These are phyloP conservation scores for Sus cebifrons DNA, from an alignment of 2,797 vertebrate genomes.

Conservation along the genomic window DNA sequence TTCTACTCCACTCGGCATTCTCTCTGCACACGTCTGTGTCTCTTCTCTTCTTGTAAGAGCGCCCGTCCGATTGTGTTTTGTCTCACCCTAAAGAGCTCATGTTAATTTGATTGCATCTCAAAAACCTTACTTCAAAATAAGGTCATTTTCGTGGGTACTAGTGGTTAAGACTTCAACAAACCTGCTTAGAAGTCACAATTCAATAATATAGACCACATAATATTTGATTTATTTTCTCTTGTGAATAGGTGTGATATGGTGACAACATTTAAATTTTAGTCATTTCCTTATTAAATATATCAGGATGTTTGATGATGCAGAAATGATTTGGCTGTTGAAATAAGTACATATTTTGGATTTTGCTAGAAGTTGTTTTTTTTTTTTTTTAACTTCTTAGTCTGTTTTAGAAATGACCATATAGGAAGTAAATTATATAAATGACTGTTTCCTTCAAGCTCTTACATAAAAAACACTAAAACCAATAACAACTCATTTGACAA, in stretches of 20 bases:
- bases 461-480: not conserved
- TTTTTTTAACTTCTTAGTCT: not conserved
- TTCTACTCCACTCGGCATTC: too few species aligned
- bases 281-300: not conserved
- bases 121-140: not conserved
- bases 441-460: not conserved
- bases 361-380: not conserved
- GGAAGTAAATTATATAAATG: not conserved
- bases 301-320: not conserved
- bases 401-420: slow-evolving; percentile 11
- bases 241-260: not conserved
- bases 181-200: not conserved
- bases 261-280: not conserved
- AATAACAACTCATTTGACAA: not conserved
- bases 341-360: slow-evolving; percentile 5
- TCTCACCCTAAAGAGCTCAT: not conserved
- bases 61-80: not conserved
- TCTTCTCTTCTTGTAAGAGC: not conserved
- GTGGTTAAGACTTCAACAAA: not conserved
- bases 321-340: not conserved
- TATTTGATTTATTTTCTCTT: not conserved
- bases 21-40: not conserved
- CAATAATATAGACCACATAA: not conserved
- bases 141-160: not conserved
- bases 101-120: not conserved